Conservation (phyloP, 2,888 invertebrate genomes). For the Thereva unica region DNA sequence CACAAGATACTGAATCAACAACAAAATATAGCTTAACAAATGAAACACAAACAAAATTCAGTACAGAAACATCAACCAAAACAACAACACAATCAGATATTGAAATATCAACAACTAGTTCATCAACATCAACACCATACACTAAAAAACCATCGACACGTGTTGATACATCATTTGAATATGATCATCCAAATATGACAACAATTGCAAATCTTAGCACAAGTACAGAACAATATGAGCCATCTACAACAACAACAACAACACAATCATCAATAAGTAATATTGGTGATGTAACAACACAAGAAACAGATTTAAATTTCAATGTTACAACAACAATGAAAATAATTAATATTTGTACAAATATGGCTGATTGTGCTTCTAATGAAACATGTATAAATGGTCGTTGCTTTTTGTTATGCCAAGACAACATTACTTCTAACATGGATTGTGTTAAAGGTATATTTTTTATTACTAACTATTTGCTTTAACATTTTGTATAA, state of each 20-base stretch:
- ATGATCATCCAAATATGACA: conserved; percentile 46
- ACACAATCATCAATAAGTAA: conserved; percentile 40
- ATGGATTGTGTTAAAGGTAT: conserved; percentile 56
- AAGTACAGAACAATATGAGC: conserved; percentile 43
- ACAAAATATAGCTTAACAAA: not conserved
- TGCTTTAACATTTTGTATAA: conserved; percentile 25
- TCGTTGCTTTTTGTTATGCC: conserved; percentile 57
- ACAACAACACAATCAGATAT: conserved; percentile 12
- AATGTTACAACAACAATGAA: conserved; percentile 45
- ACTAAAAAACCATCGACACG: conserved; percentile 51
- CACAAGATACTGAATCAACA: conserved; percentile 7
- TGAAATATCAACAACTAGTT: conserved; percentile 14
- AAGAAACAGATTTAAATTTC: conserved; percentile 29
- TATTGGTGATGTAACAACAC: conserved; percentile 20
- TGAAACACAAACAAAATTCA: conserved; percentile 41
- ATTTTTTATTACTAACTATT: conserved; percentile 37
- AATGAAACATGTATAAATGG: conserved; percentile 65
- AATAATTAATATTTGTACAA: conserved; percentile 61
- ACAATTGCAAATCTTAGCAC: conserved; percentile 43
- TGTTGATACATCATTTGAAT: conserved; percentile 55
- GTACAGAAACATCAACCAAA: conserved; percentile 31
- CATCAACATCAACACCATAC: conserved; percentile 48
- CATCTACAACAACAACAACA: conserved; percentile 39
- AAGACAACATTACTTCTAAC: conserved; percentile 44
- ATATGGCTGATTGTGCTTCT: conserved; percentile 65